Conservation (phyloP, 2,797 vertebrate genomes). For the Arnoldichthys spilopterus region DNA sequence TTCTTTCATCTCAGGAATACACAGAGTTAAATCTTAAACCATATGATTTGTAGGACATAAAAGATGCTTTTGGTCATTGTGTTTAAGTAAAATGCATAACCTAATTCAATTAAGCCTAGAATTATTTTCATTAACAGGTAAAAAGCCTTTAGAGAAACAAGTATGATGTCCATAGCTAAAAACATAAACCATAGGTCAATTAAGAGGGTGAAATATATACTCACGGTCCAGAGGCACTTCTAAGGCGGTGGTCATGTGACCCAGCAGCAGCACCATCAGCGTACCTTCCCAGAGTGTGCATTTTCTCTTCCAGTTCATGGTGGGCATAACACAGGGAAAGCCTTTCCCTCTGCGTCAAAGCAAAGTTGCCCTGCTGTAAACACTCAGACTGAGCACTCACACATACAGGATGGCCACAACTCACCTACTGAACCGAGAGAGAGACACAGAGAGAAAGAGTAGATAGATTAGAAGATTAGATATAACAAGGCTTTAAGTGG, state of each 20-base stretch:
- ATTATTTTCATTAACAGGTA: no score
- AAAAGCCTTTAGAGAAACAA: no score
- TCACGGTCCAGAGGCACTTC: constrained; percentile 98
- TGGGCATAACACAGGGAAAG: constrained; percentile 67
- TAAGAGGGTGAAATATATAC: no score
- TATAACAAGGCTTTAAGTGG: neutral
- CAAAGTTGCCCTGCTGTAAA: constrained; percentile 35
- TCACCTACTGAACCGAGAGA: constrained; percentile 23
- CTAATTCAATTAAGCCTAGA: no score
- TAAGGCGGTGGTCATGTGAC: constrained; percentile 85
- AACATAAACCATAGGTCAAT: neutral
- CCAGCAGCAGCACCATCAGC: constrained; percentile 81
- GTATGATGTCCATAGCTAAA: neutral
- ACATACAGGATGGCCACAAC: constrained; percentile 29
- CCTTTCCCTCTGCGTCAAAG: constrained; percentile 49
- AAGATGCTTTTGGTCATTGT: neutral
- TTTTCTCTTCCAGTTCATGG: constrained; percentile 81
- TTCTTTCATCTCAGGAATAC: no score
- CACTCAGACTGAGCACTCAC: constrained; percentile 36
- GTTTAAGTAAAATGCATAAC: neutral
- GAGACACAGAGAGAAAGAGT: constrained; percentile 2
- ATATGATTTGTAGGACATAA: neutral
- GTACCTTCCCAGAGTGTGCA: constrained; percentile 69
- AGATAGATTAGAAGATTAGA: no score
- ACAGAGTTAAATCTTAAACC: neutral